Evolutionary conservation across 2,888 invertebrate species (phyloP), one percentile per base, ranked within the genome.

Genomic region (Chesias legatella): DNA sequence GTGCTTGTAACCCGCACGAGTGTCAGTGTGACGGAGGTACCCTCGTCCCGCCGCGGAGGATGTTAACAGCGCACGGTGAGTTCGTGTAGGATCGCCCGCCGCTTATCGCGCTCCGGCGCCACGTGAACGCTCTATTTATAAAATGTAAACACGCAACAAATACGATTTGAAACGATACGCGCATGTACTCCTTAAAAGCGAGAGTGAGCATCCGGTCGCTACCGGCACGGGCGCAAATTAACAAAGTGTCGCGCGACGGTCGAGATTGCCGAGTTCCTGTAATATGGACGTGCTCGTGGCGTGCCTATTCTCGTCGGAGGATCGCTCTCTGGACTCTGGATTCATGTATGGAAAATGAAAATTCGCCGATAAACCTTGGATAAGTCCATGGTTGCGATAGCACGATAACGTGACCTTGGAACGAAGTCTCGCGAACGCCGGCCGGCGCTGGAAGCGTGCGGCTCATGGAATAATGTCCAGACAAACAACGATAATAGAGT

Each of bases 31-130:
- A 76, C 77, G 72, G 74, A 79, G 80, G 75, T 79, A 69, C 79
- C 75, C 56, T 77, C 73, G 67, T 63, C 72, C 72, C 63, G 70
- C 70, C 76, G 77, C 84, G 75, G 88, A 88, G 86, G 85, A 88
- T 88, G 88, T 86, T 86, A 84, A 83, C 86, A 88, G 88, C 84
- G 73, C 80, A 85, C 85, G 88, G 88, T 88, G 79, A 88, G 88
- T 86, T 64, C 61, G 58, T 62, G 62, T 55, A 59, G 57, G 67
- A 67, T 65, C 67, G 65, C 59, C 66, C 69, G 60, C 63, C 73
- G 61, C 77, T 79, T 80, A 79, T 80, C 79, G 73, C 63, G 58
- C 56, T 60, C 54, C 63, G 69, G 75, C 76, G 77, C 85, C 86
- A 88, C 85, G 86, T 86, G 88, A 88, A 82, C 72, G 73, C 81